Base-by-base conservation (phyloP, 2,797 vertebrate genomes). In the Acanthurus leucopareius region DNA sequence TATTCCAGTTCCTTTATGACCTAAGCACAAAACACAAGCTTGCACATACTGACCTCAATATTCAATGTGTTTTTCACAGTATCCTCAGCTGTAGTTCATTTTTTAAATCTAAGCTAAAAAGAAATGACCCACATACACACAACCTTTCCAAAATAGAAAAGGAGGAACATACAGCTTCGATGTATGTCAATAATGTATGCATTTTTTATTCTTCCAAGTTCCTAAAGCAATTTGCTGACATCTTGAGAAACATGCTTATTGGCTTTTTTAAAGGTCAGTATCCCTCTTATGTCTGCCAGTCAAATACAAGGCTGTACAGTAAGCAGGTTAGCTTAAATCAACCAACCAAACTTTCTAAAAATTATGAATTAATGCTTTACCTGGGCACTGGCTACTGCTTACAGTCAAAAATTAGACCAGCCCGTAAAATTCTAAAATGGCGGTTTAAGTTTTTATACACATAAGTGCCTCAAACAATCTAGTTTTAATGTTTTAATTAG, bases 1-100 rank as follows among this genome's bases (percentile, higher is more conserved):
- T 80, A 6, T 35, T 68, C 44, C 66, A 54, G 11, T 72, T 85
- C 66, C 49, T 16, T 20, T 67, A 40, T 80, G 44, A 67, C 63
- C 28, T 64, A 17, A 17, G 19, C 7, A 47, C 42, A 10, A 45
- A 49, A 52, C 66, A 25, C 22, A 38, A 11, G 5, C 25, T 9
- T 45, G 44, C 16, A 49, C 53, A 13, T 32, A 16, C 17, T 56
- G 68, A 73, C 73, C 57, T 76, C 38, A 9, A 20, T 16, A 40
- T 19, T 32, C 16, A 22, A 54, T 62, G 19, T 69, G 17, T 72
- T 65, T 54, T 40, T 76, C n/a, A 61, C 9, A 13, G 10, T 17
- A 48, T 42, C 32, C 38, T 38, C 52, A 51, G 19, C 9, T 40
- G 15, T 16, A 45, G 17, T 5, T 32, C 10, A 42, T 5, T n/a